Base-by-base conservation (phyloP, 1,140 invertebrate genomes). In the Galleria mellonella region DNA sequence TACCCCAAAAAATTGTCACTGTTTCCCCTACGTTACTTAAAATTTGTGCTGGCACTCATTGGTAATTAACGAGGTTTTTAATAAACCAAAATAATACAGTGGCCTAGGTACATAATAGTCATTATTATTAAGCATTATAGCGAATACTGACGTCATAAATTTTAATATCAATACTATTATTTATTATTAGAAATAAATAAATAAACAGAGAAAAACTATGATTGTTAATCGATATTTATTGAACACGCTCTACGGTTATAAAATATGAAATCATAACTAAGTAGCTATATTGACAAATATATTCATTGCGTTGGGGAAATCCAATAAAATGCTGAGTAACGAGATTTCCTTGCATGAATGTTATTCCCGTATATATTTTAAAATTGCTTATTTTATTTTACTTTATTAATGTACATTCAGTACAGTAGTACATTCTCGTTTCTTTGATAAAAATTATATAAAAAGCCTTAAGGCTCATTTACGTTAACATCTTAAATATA, bases 311-410 rank as follows among this genome's bases (percentile, higher is more conserved):
- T 32, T 38, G 29, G 17, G 36, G 39, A 29, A 47, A 30, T 17
- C 14, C 30, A 40, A 37, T 52, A 51, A 52, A 48, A 59, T 48
- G 68, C 63, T 62, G 55, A 64, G 50, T 88, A 89, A 89, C 88
- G 89, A 89, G 88, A 89, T 89, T 86, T 86, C 74, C 77, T 83
- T 83, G 85, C 85, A 87, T 87, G 85, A 75, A 83, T 77, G 62
- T 74, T 70, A 55, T 54, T 60, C 56, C 50, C 33, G 17, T 46
- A 55, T 29, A 49, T 61, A 53, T 51, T 54, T 47, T 47, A 38
- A 43, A 17, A 23, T 30, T 29, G 30, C 32, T 50, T 54, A 36
- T 10, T 43, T 27, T 23, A 23, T 39, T 30, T 44, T 14, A 31
- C 30, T 2, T 9, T 31, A 10, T 3, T 31, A 31, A 23, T 23